Evolutionary conservation across 2,888 invertebrate species (phyloP).

Genomic region (Allolobophora icterica): DNA sequence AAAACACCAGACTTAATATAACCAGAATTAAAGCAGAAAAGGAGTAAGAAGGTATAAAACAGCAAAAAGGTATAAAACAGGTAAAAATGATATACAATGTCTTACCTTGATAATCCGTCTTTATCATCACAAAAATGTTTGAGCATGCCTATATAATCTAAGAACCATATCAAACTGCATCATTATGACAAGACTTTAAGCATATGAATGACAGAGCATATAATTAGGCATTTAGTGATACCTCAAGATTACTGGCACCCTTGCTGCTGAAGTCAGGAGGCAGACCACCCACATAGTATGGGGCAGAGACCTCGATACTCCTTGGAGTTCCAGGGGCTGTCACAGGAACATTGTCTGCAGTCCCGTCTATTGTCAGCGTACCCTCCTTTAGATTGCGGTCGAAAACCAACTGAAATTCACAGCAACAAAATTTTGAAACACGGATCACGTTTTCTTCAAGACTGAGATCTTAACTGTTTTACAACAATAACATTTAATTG

Average conservation of each 20-base stretch:
- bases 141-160: background rate
- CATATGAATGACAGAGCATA: background rate
- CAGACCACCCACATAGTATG: conserved; percentile 85
- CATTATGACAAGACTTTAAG: background rate
- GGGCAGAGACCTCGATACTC: conserved; percentile 72
- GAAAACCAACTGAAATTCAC: conserved; percentile 71
- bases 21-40: background rate
- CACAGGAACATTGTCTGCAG: conserved; percentile 64
- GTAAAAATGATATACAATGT: background rate
- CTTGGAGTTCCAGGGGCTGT: conserved; percentile 68
- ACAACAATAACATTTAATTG: no score
- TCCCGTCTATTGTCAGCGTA: conserved; percentile 73
- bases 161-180: background rate
- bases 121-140: background rate
- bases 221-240: conserved; percentile 46
- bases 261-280: conserved; percentile 65
- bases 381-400: conserved; percentile 72
- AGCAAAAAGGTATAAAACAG: background rate
- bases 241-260: conserved; percentile 64
- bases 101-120: background rate
- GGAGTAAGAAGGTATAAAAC: background rate
- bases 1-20: background rate
- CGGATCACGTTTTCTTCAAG: no score
- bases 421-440: background rate
- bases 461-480: no score